A percentile compares a stretch with the other conserved stretches of the same genome.
These are phyloP conservation scores for Sinocyclocheilus anophthalmus DNA, from an alignment of 2,113 vertebrate species.

Conservation along the genomic window DNA sequence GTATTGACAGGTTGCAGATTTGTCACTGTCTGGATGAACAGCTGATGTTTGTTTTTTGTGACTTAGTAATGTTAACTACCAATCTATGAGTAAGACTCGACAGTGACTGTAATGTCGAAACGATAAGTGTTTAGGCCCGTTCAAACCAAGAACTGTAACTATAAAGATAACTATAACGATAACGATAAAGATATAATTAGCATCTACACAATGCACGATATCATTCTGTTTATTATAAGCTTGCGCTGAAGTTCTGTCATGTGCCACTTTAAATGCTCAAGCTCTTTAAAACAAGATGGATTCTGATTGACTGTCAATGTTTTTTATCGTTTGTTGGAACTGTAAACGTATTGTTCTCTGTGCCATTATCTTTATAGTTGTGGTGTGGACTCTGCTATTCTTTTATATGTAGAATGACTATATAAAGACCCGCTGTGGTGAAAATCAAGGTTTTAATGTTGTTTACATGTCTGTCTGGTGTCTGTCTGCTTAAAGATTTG, in stretches of 20 bases:
- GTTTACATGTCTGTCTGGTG: neutral
- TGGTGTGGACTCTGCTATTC: too few species aligned
- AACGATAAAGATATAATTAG: neutral
- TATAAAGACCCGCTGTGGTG: too few species aligned
- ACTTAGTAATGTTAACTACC: conserved; percentile 27
- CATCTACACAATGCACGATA: neutral
- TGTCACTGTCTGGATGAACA: conserved; percentile 51
- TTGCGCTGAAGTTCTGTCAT: too few species aligned
- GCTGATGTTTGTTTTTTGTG: conserved; percentile 56
- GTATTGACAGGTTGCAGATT: conserved; percentile 53
- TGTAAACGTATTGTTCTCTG: too few species aligned
- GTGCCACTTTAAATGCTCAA: too few species aligned
- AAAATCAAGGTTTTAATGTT: too few species aligned
- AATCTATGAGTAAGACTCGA: conserved; percentile 20
- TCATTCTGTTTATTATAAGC: too few species aligned
- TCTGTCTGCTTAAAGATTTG: neutral
- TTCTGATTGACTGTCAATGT: too few species aligned
- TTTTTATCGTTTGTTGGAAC: too few species aligned
- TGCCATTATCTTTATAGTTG: too few species aligned
- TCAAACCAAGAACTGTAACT: neutral
- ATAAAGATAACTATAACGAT: neutral
- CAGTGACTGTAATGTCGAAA: conserved; percentile 2
- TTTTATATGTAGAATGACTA: too few species aligned
- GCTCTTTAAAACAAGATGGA: too few species aligned
- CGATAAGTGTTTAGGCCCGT: neutral